These are phyloP conservation scores for Aphelocoma californica DNA, from an alignment of 2,797 vertebrate species.

Conservation along the genomic window DNA sequence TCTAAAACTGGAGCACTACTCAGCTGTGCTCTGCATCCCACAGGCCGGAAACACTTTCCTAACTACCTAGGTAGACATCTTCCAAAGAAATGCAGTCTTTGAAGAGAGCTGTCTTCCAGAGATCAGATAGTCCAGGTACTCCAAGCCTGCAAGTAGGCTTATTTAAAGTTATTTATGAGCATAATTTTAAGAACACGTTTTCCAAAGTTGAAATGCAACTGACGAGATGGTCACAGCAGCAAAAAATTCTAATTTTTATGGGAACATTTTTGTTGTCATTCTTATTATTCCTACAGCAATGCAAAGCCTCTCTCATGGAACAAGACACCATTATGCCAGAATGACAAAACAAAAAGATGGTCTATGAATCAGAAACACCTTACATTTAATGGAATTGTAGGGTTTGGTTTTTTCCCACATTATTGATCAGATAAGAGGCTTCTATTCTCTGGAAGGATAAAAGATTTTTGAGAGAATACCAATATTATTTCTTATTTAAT, in stretches of 20 bases:
- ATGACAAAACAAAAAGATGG: background rate
- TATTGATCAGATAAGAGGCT: slow-evolving; percentile 27
- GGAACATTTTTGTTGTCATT: background rate
- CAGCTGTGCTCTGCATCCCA: background rate
- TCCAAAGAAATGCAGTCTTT: background rate
- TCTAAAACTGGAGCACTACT: background rate
- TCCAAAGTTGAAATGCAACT: background rate
- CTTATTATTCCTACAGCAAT: background rate
- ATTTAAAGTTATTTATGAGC: background rate
- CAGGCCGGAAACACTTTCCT: background rate
- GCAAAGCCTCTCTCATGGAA: background rate
- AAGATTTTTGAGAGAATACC: slow-evolving; percentile 22
- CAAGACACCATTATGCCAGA: background rate
- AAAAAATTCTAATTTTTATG: background rate
- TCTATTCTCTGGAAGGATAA: background rate
- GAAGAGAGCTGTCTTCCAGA: background rate
- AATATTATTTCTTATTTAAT: slow-evolving; percentile 5
- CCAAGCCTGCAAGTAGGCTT: background rate
- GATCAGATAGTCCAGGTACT: background rate
- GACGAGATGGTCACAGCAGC: background rate
- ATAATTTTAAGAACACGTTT: background rate
- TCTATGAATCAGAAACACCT: background rate
- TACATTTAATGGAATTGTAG: background rate
- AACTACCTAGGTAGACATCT: background rate
- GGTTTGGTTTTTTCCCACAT: background rate